phyloP scores from a whole-genome alignment of 2,113 vertebrate species.

The Atherinomorus stipes region DNA sequence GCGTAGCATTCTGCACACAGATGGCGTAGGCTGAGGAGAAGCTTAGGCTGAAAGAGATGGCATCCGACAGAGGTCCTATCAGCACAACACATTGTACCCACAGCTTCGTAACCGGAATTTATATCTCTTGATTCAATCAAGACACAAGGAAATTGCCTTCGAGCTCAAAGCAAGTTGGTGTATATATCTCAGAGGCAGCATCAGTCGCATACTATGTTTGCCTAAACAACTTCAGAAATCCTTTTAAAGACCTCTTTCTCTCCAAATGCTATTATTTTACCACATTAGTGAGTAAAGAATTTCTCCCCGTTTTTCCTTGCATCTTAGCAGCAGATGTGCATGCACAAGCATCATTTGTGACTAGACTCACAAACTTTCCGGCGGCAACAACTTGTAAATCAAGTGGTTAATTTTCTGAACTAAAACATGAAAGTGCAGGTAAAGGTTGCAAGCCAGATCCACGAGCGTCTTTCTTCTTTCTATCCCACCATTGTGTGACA shows the following conservation, averaged over 20 bases:
- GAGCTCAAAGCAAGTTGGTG: constrained; percentile 33
- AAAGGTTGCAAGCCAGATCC: neutral
- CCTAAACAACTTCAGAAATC: constrained; percentile 4
- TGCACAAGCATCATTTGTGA: neutral
- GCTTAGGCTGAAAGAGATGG: constrained; percentile 9
- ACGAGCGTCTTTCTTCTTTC: neutral
- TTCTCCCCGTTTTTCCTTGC: neutral
- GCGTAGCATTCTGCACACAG: constrained; percentile 15
- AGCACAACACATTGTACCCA: constrained; percentile 27
- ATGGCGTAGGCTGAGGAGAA: neutral
- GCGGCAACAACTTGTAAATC: neutral
- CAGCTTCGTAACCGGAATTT: constrained; percentile 4
- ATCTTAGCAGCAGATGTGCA: constrained; percentile 6
- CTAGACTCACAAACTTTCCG: neutral
- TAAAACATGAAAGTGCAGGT: constrained; percentile 6
- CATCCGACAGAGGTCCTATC: constrained; percentile 16
- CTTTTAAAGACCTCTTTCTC: neutral
- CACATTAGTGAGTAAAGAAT: neutral
- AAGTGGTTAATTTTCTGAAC: constrained; percentile 32
- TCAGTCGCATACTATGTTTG: constrained; percentile 19
- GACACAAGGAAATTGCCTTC: constrained; percentile 62
- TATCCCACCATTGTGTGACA: neutral
- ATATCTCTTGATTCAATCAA: constrained; percentile 50
- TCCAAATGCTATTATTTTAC: neutral
- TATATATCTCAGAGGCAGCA: constrained; percentile 33